Conservation (phyloP, 1,140 invertebrate genomes). For the Drosophila biarmipes region DNA sequence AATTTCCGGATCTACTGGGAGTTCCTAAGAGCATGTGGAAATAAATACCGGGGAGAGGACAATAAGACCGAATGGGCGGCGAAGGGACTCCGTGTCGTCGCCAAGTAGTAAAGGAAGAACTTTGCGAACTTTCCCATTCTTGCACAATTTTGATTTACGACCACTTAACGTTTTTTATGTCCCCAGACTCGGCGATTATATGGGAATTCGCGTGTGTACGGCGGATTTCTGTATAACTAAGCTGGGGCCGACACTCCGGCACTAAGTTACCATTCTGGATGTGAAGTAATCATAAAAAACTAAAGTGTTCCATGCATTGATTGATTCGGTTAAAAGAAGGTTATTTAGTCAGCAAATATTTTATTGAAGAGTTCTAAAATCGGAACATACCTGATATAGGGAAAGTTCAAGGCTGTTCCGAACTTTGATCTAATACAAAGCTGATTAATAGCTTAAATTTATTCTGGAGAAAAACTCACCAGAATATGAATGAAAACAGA, state of each 20-base stretch:
- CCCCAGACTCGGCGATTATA: conserved; percentile 27
- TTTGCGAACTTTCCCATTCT: conserved; percentile 64
- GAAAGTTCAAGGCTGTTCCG: neutral
- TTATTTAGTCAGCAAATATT: neutral
- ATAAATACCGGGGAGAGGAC: conserved; percentile 50
- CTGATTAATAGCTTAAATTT: too few relatives aligned
- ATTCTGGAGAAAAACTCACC: too few relatives aligned
- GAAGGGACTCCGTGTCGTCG: conserved; percentile 21
- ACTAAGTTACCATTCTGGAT: conserved; percentile 3
- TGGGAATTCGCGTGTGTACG: conserved; percentile 5
- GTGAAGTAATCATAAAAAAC: neutral
- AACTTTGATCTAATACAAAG: too few relatives aligned
- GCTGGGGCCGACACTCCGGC: neutral
- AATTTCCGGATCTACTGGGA: conserved; percentile 46
- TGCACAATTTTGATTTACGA: conserved; percentile 74
- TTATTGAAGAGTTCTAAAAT: too few relatives aligned
- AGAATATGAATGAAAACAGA: too few relatives aligned
- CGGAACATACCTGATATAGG: too few relatives aligned
- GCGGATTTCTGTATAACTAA: conserved; percentile 8
- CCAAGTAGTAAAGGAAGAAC: conserved; percentile 25
- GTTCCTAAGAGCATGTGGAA: conserved; percentile 50
- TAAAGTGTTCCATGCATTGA: conserved; percentile 9
- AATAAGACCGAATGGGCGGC: conserved; percentile 37
- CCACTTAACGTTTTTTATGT: conserved; percentile 77
- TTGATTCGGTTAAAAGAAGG: conserved; percentile 16